Evolutionary conservation across 2,888 invertebrate species (phyloP).

Genomic region (Branchellion lobata): DNA sequence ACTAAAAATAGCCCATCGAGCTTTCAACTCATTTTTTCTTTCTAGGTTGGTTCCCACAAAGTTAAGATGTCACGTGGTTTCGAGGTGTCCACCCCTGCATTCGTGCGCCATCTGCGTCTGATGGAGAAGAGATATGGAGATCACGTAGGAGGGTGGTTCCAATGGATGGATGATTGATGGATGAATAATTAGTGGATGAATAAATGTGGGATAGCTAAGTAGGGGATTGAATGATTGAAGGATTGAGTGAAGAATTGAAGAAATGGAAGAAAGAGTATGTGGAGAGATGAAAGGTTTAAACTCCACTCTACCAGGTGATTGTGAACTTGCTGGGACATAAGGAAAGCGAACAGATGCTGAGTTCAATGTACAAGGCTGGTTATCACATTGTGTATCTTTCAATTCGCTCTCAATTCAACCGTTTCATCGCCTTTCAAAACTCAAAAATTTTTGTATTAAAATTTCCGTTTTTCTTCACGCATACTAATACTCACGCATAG

Average conservation of each 20-base stretch:
- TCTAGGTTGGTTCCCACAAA: constrained; percentile 95
- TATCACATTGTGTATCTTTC: not conserved
- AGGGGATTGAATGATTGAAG: too few species aligned
- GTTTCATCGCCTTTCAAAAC: too few species aligned
- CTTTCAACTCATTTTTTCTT: too few species aligned
- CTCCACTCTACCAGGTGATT: constrained; percentile 80
- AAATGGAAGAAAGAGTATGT: too few species aligned
- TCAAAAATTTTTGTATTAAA: too few species aligned
- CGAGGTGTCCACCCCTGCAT: constrained; percentile 88
- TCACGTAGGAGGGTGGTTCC: constrained; percentile 81
- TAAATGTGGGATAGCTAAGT: too few species aligned
- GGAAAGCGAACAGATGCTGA: constrained; percentile 93
- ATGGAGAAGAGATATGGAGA: constrained; percentile 86
- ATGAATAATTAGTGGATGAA: too few species aligned
- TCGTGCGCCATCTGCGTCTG: constrained; percentile 82
- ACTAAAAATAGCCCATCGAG: too few species aligned
- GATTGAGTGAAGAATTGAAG: too few species aligned
- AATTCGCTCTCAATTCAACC: not conserved
- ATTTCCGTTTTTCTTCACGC: too few species aligned
- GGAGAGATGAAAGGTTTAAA: too few species aligned
- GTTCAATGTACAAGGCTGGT: constrained; percentile 67
- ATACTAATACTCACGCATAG: too few species aligned
- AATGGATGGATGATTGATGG: constrained; percentile 81
- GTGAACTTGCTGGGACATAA: constrained; percentile 88
- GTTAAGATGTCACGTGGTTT: constrained; percentile 92